A percentile compares a stretch with the other conserved stretches of the same genome.
Conservation (phyloP, 2,888 invertebrate genomes). For the Ectropis crepuscularia region DNA sequence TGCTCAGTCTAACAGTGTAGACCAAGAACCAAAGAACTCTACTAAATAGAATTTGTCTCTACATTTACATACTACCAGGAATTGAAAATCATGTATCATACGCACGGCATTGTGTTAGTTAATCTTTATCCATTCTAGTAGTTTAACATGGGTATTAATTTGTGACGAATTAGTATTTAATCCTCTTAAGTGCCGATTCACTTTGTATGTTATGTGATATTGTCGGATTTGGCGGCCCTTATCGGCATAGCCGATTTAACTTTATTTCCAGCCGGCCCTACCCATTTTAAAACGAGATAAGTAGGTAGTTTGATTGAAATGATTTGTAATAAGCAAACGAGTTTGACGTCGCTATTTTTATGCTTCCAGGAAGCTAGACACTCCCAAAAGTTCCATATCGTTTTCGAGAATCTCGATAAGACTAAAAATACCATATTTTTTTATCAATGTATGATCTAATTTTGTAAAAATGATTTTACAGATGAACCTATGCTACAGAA, state of each 20-base stretch:
- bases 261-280: conserved; percentile 11
- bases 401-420: too few species aligned
- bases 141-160: not conserved
- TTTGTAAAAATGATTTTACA: conserved; percentile 45
- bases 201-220: conserved; percentile 1
- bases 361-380: too few species aligned
- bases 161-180: conserved; percentile 6
- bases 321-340: not conserved
- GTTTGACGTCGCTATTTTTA: too few species aligned
- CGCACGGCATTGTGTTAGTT: not conserved
- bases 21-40: too few species aligned
- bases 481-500: conserved; percentile 70
- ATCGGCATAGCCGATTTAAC: not conserved
- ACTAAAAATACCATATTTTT: too few species aligned
- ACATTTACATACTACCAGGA: too few species aligned
- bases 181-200: conserved; percentile 1
- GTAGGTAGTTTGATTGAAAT: not conserved
- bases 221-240: not conserved
- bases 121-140: not conserved
- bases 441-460: too few species aligned
- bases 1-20: too few species aligned
- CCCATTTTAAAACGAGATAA: conserved; percentile 17
- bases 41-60: too few species aligned
- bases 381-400: too few species aligned
- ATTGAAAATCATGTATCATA: too few species aligned